These are phyloP conservation scores for Torymus tubicola DNA, from an alignment of 2,888 invertebrate genomes.

Conservation along the genomic window DNA sequence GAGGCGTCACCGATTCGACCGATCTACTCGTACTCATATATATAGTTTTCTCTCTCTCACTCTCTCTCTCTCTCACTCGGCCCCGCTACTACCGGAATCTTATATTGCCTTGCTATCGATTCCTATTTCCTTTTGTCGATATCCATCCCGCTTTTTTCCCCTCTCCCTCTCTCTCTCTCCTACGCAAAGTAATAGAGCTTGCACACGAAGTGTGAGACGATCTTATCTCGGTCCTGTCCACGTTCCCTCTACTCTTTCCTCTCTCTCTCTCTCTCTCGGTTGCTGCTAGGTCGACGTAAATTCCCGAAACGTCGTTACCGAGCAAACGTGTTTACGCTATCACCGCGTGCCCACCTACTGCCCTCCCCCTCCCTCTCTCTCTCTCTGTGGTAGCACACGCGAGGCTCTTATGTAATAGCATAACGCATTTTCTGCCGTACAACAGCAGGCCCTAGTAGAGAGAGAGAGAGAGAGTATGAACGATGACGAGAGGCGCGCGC, in stretches of 20 bases:
- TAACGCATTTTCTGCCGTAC: no score
- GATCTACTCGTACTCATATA: not conserved
- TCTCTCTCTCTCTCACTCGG: no score
- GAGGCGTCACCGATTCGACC: not conserved
- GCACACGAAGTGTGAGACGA: not conserved
- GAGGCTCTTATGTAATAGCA: no score
- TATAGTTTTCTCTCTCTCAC: no score
- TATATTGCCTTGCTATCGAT: constrained; percentile 2
- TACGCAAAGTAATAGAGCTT: not conserved
- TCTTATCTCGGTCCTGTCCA: no score
- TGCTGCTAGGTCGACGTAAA: not conserved
- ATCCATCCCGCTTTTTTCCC: not conserved
- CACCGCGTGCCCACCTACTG: not conserved
- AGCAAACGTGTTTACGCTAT: constrained; percentile 21
- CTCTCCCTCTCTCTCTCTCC: not conserved
- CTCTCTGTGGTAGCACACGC: not conserved
- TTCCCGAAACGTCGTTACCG: constrained; percentile 9
- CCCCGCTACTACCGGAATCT: not conserved
- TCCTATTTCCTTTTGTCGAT: not conserved
- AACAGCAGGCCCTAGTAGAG: no score
- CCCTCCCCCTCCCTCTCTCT: not conserved
- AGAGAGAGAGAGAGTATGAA: no score
- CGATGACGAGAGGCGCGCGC: no score
- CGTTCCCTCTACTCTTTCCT: no score
- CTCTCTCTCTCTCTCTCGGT: no score